Base-by-base conservation (phyloP, 2,113 vertebrate species). In the Ammospiza nelsoni region DNA sequence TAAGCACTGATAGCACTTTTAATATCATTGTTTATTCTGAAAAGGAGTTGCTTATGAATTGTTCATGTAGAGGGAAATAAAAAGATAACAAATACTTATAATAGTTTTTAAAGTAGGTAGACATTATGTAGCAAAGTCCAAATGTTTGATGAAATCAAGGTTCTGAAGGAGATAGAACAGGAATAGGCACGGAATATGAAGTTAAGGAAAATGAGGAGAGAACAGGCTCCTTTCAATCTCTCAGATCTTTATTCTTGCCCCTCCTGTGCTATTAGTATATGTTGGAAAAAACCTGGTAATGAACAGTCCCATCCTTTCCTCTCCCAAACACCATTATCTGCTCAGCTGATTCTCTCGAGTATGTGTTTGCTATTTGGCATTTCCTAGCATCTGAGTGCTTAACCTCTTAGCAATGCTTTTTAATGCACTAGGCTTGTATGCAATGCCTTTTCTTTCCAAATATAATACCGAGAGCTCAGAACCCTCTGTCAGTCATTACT, bases 391-490 rank as follows among this genome's bases (percentile, higher is more conserved):
- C 28, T 49, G 28, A 90, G 49, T 54, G 37, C 49, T 87, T 79
- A 82, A 89, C 57, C 77, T 94, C 74, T 87, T 68, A 85, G 44
- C 58, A 89, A 41, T 55, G 44, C 39, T 87, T 84, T 90, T 82
- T 87, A 85, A 65, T 7, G 4, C 46, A n/a, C 9, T 82, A 21
- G 17, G 10, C 46, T 87, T 72, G 28, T 76, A 46, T 76, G 57
- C 76, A 85, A 83, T 46, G 37, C 49, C 54, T 93, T 94, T 94
- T 76, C 62, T 87, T 90, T 94, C 75, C 71, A 91, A 80, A 87
- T 84, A 61, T 24, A 75, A 81, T 72, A 49, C 16, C 28, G 24
- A 75, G 79, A 87, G 31, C 17, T 91, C 75, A 83, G 51, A 89
- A 23, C 27, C 11, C 54, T 91, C 35, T 59, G 7, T 67, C 8